These are phyloP conservation scores for Dicyrtomina minuta DNA, from an alignment of 2,888 invertebrate species.

Conservation along the genomic window DNA sequence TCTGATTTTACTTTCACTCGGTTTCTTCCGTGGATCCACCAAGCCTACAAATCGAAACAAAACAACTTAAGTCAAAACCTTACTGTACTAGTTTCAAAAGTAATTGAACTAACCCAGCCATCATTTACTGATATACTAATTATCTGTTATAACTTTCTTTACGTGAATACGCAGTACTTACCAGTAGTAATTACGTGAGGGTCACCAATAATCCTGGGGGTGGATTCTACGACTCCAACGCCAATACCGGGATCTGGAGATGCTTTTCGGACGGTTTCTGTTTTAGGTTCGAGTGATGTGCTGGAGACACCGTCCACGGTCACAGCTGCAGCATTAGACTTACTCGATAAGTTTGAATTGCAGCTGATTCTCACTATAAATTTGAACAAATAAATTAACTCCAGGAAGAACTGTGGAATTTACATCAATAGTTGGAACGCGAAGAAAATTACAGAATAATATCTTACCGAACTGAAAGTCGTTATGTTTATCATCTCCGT, in stretches of 20 bases:
- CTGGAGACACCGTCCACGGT: slow-evolving; percentile 51
- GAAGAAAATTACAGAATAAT: neutral
- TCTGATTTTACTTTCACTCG: slow-evolving; percentile 47
- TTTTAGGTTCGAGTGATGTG: slow-evolving; percentile 53
- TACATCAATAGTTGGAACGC: neutral
- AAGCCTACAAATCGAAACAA: slow-evolving; percentile 17
- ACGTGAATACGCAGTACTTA: too few relatives aligned
- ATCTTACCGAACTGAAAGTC: slow-evolving; percentile 47
- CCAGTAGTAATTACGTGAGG: slow-evolving; percentile 39
- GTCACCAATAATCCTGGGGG: slow-evolving; percentile 29
- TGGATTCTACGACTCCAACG: slow-evolving; percentile 33
- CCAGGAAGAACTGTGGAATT: neutral
- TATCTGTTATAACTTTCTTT: neutral
- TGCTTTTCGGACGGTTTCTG: slow-evolving; percentile 52
- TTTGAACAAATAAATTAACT: neutral
- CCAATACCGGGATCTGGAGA: slow-evolving; percentile 52
- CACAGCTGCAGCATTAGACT: slow-evolving; percentile 30
- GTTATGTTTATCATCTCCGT: slow-evolving; percentile 45
- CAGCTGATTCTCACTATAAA: slow-evolving; percentile 16
- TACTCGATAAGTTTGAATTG: slow-evolving; percentile 26
- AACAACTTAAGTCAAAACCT: neutral
- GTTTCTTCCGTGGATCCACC: slow-evolving; percentile 45
- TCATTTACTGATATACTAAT: too few relatives aligned
- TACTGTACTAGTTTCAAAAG: neutral
- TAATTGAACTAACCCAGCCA: too few relatives aligned